Conservation (phyloP, 2,888 invertebrate genomes). For the Girardia tigrina region DNA sequence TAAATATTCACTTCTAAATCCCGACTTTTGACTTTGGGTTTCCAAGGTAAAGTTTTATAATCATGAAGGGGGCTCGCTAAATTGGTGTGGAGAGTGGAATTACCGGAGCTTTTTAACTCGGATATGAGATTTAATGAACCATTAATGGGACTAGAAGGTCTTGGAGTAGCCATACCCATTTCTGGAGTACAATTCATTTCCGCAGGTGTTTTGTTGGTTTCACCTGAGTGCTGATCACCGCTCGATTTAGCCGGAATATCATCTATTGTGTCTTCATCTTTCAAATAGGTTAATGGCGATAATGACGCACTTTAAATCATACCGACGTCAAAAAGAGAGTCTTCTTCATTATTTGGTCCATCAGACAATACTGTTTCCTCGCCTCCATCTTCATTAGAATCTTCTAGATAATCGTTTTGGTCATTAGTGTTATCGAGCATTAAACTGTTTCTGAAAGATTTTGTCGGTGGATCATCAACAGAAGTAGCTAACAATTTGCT, state of each 20-base stretch:
- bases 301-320: neutral
- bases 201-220: neutral
- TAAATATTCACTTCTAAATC: neutral
- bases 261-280: constrained; percentile 39
- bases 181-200: neutral
- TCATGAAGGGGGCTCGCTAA: constrained; percentile 40
- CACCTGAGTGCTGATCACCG: neutral
- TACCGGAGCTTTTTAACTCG: neutral
- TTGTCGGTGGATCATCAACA: neutral
- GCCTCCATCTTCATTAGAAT: neutral
- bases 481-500: neutral
- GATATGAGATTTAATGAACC: neutral
- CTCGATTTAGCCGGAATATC: constrained; percentile 21
- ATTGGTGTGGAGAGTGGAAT: constrained; percentile 26
- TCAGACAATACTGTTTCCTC: constrained; percentile 1
- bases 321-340: neutral
- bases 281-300: neutral
- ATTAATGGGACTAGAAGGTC: neutral
- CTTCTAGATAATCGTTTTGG: neutral
- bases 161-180: neutral
- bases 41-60: constrained; percentile 69
- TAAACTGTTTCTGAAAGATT: neutral
- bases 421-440: neutral
- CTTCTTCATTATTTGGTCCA: neutral
- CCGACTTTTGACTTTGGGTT: constrained; percentile 65